Evolutionary conservation across 2,888 invertebrate genomes (phyloP).

Genomic region (Epinotia brunnichana): DNA sequence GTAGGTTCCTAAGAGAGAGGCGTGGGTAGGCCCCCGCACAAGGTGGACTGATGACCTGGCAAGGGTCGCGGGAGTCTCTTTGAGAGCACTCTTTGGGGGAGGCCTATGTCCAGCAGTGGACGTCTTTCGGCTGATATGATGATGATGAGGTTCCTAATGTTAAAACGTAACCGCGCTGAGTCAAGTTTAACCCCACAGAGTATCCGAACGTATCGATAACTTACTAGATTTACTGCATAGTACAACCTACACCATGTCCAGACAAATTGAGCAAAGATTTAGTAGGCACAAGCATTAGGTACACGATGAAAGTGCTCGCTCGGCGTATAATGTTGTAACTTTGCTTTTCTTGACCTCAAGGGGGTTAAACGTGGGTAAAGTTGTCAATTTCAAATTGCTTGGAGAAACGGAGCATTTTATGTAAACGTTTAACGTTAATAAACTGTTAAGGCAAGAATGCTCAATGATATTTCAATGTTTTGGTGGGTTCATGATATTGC

Average conservation of each 20-base stretch:
- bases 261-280: constrained; percentile 46
- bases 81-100: too few relatives aligned
- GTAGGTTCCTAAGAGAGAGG: too few relatives aligned
- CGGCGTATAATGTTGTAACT: constrained; percentile 37
- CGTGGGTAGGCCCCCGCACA: too few relatives aligned
- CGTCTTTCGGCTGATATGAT: too few relatives aligned
- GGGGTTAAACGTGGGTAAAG: constrained; percentile 31
- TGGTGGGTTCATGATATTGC: too few relatives aligned
- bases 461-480: background rate
- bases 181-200: background rate
- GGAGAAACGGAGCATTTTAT: constrained; percentile 24
- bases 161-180: background rate
- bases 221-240: constrained; percentile 39
- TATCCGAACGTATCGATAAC: constrained; percentile 36
- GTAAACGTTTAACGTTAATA: background rate
- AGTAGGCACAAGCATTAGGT: constrained; percentile 39
- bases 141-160: too few relatives aligned
- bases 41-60: too few relatives aligned
- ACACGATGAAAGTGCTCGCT: constrained; percentile 42
- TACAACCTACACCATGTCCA: constrained; percentile 35
- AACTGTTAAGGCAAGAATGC: background rate
- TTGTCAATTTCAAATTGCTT: constrained; percentile 29
- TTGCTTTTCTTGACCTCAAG: constrained; percentile 35
- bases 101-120: too few relatives aligned
- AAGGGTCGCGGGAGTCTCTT: too few relatives aligned